Evolutionary conservation across 2,113 vertebrate species (phyloP).

Genomic region (Meles meles): DNA sequence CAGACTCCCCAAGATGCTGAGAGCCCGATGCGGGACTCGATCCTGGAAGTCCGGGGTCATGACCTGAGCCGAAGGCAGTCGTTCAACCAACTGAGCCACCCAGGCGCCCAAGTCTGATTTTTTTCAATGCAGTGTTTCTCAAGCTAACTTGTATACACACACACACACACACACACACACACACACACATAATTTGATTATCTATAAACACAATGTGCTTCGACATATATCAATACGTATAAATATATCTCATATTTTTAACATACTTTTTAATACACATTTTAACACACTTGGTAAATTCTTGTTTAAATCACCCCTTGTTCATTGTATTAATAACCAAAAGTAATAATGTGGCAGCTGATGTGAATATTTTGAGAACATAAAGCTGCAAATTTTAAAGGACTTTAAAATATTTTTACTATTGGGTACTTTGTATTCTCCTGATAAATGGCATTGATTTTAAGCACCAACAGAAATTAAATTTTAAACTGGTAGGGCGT

Average conservation of each 20-base stretch:
- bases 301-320: background rate
- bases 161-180: background rate
- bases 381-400: conserved; percentile 8
- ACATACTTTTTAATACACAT: background rate
- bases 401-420: background rate
- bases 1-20: no score
- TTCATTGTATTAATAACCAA: background rate
- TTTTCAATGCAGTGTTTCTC: background rate
- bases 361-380: background rate
- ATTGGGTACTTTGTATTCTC: conserved; percentile 10
- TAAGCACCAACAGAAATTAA: background rate
- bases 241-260: background rate
- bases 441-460: background rate
- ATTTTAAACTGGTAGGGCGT: background rate
- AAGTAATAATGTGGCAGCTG: background rate
- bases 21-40: no score
- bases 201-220: background rate
- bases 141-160: background rate
- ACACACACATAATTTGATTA: background rate
- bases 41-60: no score
- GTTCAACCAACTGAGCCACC: no score
- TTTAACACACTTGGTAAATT: conserved; percentile 10
- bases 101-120: background rate
- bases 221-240: background rate
- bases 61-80: no score